Conservation (phyloP, 2,113 vertebrate genomes). For the Athene cunicularia region DNA sequence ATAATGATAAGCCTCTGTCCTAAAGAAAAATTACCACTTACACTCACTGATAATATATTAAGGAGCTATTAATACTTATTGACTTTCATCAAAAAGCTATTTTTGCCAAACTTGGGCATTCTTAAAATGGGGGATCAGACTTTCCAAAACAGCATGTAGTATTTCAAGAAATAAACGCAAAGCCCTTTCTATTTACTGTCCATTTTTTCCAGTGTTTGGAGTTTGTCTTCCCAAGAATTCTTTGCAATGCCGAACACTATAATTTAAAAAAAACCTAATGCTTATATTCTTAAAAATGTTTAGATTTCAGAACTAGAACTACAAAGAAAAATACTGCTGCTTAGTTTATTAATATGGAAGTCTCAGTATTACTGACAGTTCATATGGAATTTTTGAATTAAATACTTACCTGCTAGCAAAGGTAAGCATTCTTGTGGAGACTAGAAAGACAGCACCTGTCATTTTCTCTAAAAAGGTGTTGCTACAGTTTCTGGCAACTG, state of each 20-base stretch:
- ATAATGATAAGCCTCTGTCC: neutral
- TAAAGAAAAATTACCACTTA: neutral
- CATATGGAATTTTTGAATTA: neutral
- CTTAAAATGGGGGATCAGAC: neutral
- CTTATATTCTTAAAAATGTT: neutral
- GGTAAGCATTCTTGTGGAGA: neutral
- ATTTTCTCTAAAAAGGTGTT: neutral
- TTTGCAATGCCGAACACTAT: neutral
- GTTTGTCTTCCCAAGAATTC: neutral
- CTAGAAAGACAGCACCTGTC: neutral
- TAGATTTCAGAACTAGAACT: neutral
- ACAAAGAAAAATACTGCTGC: neutral
- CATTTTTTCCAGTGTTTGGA: neutral
- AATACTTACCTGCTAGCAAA: neutral
- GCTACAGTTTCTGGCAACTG: neutral
- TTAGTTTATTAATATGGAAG: neutral
- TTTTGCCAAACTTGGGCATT: neutral
- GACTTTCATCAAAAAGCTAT: neutral
- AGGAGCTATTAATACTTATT: neutral
- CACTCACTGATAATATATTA: neutral
- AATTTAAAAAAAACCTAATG: neutral
- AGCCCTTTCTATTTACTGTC: neutral
- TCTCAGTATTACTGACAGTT: neutral
- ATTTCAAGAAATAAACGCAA: neutral
- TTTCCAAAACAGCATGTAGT: fast-evolving